Percentiles rank a stretch among this genome's conserved stretches.
phyloP scores from a whole-genome alignment of 2,113 vertebrate species.

The Chitala chitala region DNA sequence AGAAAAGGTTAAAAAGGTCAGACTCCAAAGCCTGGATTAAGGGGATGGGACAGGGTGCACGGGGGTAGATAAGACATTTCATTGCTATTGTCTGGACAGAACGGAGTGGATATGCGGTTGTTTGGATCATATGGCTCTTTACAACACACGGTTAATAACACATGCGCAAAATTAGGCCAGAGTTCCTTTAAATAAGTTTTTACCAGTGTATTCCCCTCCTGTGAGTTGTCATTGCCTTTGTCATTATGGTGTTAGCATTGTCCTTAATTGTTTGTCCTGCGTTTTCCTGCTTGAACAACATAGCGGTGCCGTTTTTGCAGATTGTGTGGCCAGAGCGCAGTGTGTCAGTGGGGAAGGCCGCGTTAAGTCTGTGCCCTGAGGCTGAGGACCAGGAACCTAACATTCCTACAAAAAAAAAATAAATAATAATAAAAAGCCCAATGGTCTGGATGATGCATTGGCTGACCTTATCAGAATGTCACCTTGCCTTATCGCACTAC shows the following conservation, averaged over 20 bases:
- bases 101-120: background rate
- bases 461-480: slow-evolving; percentile 13
- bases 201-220: background rate
- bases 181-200: slow-evolving; percentile 23
- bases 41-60: background rate
- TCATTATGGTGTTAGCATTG: slow-evolving; percentile 4
- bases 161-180: background rate
- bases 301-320: background rate
- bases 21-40: background rate
- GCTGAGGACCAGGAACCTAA: no score
- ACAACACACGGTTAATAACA: background rate
- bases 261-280: background rate
- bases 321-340: no score
- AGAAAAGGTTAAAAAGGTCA: background rate
- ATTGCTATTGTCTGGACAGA: background rate
- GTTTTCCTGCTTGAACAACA: background rate
- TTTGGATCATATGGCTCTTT: background rate
- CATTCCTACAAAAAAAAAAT: no score
- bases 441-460: no score
- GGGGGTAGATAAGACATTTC: background rate
- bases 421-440: no score
- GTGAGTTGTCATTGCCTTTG: no score
- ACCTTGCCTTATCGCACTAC: background rate
- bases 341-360: background rate
- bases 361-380: background rate